Evolutionary conservation across 2,797 vertebrate genomes (phyloP).

Genomic region (Novumbra hubbsi): DNA sequence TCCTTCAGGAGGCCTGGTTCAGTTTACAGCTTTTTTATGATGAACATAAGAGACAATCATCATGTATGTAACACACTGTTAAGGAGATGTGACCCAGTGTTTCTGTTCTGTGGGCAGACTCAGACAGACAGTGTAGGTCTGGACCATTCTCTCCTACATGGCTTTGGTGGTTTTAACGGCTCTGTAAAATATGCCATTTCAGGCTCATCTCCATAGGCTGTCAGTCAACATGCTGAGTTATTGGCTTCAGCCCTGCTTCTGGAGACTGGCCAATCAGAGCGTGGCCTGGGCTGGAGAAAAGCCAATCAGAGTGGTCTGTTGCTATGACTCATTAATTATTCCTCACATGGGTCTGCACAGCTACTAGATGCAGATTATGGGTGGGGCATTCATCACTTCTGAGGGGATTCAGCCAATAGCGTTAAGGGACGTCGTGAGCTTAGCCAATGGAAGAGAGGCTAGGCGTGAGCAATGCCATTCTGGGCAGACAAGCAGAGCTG

Average conservation of each 20-base stretch:
- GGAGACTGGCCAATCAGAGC: background rate
- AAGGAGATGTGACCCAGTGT: no score
- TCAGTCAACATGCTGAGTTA: background rate
- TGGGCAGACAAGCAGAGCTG: constrained; percentile 18
- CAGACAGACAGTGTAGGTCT: no score
- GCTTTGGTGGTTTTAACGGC: no score
- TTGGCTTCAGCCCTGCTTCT: background rate
- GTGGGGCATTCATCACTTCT: constrained; percentile 2
- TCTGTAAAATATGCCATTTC: no score
- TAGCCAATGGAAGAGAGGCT: constrained; percentile 21
- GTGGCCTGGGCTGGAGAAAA: background rate
- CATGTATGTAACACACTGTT: no score
- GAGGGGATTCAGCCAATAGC: constrained; percentile 18
- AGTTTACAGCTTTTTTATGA: no score
- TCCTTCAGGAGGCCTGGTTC: no score
- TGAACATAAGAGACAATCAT: no score
- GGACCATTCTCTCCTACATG: no score
- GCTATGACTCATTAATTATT: constrained; percentile 68
- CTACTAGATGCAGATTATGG: constrained; percentile 27
- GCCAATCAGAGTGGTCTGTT: constrained; percentile 58
- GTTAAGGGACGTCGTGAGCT: background rate
- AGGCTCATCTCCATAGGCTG: no score
- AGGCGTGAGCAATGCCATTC: constrained; percentile 6
- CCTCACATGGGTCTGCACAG: constrained; percentile 56
- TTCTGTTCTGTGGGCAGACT: no score